Conservation (phyloP, 2,113 vertebrate genomes). For the Microcebus tavaratra region DNA sequence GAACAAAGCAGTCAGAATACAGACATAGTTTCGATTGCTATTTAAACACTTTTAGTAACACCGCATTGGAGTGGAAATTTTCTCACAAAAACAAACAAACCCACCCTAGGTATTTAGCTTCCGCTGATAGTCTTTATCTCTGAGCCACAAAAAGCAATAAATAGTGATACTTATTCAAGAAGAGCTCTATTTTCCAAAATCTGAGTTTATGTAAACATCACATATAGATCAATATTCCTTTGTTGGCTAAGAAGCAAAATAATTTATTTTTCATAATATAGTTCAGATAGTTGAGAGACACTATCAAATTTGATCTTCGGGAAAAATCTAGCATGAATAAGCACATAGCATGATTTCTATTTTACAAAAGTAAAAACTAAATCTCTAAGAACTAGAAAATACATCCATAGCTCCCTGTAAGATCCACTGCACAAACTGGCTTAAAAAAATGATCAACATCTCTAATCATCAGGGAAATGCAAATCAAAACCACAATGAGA, state of each 20-base stretch:
- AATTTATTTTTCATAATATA: constrained; percentile 13
- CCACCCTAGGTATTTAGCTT: neutral
- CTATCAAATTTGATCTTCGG: neutral
- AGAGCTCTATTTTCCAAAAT: neutral
- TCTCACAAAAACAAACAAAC: neutral
- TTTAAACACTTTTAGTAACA: constrained; percentile 10
- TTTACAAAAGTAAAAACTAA: constrained; percentile 10
- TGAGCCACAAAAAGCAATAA: neutral
- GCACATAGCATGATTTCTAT: neutral
- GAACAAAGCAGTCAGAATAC: constrained; percentile 42
- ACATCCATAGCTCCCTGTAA: neutral
- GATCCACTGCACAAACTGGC: neutral
- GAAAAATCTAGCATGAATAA: neutral
- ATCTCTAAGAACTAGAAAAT: neutral
- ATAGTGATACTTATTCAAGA: neutral
- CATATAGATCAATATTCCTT: neutral
- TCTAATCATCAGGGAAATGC: too few relatives aligned
- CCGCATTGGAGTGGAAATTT: neutral
- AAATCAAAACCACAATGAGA: too few relatives aligned
- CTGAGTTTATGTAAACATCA: neutral
- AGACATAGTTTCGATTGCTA: neutral
- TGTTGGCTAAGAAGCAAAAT: neutral
- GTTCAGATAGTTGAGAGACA: neutral
- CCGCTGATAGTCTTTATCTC: neutral
- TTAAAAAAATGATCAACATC: neutral